phyloP scores from a whole-genome alignment of 37 sponge, comb jelly and placozoan species.

The Geodia barretti region DNA sequence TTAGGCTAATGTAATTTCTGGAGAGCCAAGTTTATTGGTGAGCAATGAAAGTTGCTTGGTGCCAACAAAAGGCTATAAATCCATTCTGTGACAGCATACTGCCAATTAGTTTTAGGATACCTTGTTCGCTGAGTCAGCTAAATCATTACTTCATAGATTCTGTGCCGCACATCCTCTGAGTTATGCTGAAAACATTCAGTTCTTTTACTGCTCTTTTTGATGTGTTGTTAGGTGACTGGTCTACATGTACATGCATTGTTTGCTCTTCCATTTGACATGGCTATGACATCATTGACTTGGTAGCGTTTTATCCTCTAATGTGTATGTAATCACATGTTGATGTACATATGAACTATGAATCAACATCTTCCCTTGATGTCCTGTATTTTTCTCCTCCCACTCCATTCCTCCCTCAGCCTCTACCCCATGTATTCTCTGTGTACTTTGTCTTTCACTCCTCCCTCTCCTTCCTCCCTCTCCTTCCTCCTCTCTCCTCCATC shows the following conservation, averaged over 20 bases:
- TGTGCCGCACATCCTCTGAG: no score
- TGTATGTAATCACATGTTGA: no score
- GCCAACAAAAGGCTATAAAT: no score
- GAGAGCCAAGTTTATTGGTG: no score
- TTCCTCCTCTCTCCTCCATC: not conserved
- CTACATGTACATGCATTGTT: not conserved
- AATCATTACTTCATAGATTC: no score
- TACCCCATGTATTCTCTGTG: not conserved
- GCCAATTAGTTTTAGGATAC: no score
- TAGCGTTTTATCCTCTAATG: no score
- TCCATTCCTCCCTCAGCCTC: not conserved
- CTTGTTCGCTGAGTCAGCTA: no score
- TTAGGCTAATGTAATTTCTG: not conserved
- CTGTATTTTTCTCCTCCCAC: not conserved
- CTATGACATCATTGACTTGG: not conserved
- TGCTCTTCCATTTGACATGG: not conserved
- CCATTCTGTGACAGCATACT: no score
- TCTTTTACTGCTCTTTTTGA: no score
- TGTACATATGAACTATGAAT: no score
- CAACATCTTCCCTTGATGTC: not conserved
- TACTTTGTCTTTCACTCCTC: conserved; percentile 1
- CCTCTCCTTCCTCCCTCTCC: not conserved
- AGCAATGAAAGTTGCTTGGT: not conserved
- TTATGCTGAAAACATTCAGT: no score
- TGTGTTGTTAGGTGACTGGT: not conserved